Percentiles rank a stretch among this genome's conserved stretches.
Evolutionary conservation across 2,888 invertebrate genomes (phyloP).

Genomic region (Spisula solida): DNA sequence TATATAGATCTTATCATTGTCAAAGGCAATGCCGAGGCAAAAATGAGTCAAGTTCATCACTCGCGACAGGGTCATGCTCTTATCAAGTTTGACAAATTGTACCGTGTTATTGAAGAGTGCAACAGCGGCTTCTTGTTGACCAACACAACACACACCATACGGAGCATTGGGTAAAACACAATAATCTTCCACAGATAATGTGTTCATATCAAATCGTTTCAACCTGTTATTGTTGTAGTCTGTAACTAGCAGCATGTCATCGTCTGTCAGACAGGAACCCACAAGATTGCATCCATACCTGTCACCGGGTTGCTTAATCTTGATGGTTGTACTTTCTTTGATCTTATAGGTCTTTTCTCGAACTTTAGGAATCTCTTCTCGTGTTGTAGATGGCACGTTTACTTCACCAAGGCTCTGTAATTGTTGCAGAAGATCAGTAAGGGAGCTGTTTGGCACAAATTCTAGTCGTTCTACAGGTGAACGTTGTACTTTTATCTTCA

Average conservation of each 20-base stretch:
- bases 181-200: not conserved
- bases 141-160: too few species aligned
- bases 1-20: not conserved
- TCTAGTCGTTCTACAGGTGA: not conserved
- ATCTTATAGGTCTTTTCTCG: too few species aligned
- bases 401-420: not conserved
- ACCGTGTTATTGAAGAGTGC: not conserved
- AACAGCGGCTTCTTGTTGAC: slow-evolving; percentile 30
- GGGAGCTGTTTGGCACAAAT: not conserved
- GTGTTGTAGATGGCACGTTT: not conserved
- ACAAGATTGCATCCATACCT: not conserved
- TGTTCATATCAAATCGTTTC: not conserved
- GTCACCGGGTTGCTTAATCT: not conserved
- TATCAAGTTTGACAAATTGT: too few species aligned
- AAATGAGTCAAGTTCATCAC: not conserved
- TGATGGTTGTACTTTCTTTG: not conserved
- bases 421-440: too few species aligned
- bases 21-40: slow-evolving; percentile 25
- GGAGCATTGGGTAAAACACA: not conserved
- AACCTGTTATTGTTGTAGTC: slow-evolving; percentile 8
- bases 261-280: slow-evolving; percentile 27
- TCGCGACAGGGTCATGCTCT: too few species aligned
- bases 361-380: not conserved
- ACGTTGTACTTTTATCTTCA: too few species aligned
- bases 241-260: slow-evolving; percentile 5